Conservation (phyloP, 2,797 vertebrate genomes). For the Ficedula albicollis region DNA sequence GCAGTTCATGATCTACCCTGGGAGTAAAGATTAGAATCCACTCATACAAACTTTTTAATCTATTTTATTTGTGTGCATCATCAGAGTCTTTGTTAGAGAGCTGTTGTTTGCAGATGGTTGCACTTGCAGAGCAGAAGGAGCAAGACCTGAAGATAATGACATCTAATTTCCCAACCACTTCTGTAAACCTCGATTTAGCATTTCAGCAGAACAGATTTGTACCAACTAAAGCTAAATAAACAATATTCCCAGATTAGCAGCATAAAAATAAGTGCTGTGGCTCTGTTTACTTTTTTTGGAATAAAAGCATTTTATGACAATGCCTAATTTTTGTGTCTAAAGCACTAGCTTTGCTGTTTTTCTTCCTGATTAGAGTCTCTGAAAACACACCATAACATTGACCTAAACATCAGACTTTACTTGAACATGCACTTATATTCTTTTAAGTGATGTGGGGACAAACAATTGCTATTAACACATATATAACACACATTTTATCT, state of each 20-base stretch:
- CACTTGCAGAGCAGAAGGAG: conserved; percentile 33
- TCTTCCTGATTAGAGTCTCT: neutral
- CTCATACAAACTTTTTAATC: conserved; percentile 40
- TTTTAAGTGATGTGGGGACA: neutral
- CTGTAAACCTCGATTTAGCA: conserved; percentile 21
- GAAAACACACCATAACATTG: neutral
- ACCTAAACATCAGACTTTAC: neutral
- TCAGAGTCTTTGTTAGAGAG: conserved; percentile 39
- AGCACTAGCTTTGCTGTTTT: neutral
- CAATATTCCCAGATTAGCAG: conserved; percentile 44
- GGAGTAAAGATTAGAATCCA: conserved; percentile 45
- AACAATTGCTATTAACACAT: neutral
- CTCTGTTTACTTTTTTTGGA: neutral
- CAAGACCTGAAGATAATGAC: conserved; percentile 57
- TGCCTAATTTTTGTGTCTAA: neutral
- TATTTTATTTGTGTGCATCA: conserved; percentile 52
- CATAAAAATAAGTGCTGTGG: conserved; percentile 21
- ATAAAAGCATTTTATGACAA: neutral
- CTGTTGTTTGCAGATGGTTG: conserved; percentile 59
- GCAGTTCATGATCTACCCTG: neutral
- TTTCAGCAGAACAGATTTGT: conserved; percentile 49
- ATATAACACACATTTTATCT: neutral
- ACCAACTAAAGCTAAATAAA: conserved; percentile 43
- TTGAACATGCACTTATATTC: neutral
- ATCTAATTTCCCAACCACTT: conserved; percentile 52